phyloP scores from a whole-genome alignment of 2,888 invertebrate genomes.

The Leptinotarsa rubiginosa region DNA sequence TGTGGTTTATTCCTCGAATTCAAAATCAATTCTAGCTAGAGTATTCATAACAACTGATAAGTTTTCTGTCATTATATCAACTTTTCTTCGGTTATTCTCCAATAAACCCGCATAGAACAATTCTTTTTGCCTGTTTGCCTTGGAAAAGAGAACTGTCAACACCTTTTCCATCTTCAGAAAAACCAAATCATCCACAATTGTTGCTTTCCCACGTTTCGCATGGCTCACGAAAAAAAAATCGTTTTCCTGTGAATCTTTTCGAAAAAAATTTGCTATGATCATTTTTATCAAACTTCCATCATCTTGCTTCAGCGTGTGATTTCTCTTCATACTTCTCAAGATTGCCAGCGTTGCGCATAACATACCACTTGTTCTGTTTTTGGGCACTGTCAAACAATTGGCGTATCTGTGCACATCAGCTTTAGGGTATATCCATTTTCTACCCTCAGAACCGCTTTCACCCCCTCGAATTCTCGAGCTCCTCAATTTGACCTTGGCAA shows the following conservation, averaged over 20 bases:
- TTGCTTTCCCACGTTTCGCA: constrained; percentile 38
- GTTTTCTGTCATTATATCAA: constrained; percentile 27
- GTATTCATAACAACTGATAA: constrained; percentile 24
- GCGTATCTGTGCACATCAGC: constrained; percentile 50
- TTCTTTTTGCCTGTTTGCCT: background rate
- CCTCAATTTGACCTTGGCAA: constrained; percentile 41
- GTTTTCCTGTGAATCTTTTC: constrained; percentile 37
- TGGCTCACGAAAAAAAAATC: constrained; percentile 50
- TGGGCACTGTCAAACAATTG: constrained; percentile 46
- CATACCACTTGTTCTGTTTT: constrained; percentile 50
- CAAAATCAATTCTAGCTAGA: background rate
- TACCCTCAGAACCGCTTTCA: constrained; percentile 14
- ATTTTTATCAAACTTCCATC: constrained; percentile 49
- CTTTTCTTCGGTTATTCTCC: constrained; percentile 16
- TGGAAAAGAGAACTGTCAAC: constrained; percentile 33
- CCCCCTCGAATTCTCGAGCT: constrained; percentile 41
- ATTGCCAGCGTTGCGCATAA: constrained; percentile 45
- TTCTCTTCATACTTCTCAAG: constrained; percentile 42
- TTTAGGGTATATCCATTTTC: constrained; percentile 45
- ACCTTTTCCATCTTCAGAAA: constrained; percentile 47
- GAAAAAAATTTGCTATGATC: constrained; percentile 41
- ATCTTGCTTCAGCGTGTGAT: constrained; percentile 33
- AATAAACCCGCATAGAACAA: constrained; percentile 7
- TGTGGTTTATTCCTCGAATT: background rate
- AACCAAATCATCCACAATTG: constrained; percentile 47